Conservation (phyloP, 2,113 vertebrate species). For the Conger conger region DNA sequence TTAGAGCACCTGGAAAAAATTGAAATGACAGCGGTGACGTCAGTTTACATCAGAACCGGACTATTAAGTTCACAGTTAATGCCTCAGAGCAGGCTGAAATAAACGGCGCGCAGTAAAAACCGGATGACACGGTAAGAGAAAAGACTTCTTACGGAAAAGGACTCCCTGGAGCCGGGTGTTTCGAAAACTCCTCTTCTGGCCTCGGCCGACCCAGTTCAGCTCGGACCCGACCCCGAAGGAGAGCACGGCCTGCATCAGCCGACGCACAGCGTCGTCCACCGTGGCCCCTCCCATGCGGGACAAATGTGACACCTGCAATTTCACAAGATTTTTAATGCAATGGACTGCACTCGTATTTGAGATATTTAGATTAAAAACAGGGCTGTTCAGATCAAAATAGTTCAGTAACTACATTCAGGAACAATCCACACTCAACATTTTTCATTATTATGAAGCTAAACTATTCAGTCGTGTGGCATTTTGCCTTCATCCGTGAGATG, state of each 20-base stretch:
- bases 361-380: too few relatives aligned
- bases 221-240: constrained; percentile 59
- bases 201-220: constrained; percentile 58
- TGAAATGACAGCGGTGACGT: neutral
- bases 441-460: too few relatives aligned
- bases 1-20: constrained; percentile 48
- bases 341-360: too few relatives aligned
- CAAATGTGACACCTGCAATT: constrained; percentile 51
- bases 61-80: neutral
- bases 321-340: neutral
- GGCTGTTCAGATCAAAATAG: too few relatives aligned
- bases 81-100: neutral
- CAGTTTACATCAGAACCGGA: neutral
- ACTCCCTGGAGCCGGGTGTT: constrained; percentile 58
- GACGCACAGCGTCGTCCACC: constrained; percentile 55
- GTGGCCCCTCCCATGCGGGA: constrained; percentile 59
- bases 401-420: too few relatives aligned
- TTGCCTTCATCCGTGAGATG: too few relatives aligned
- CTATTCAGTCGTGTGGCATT: too few relatives aligned
- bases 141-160: constrained; percentile 55
- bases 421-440: too few relatives aligned
- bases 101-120: neutral
- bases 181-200: constrained; percentile 59
- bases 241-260: constrained; percentile 57
- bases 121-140: neutral